These are phyloP conservation scores for Atherinosoma microstoma DNA, from an alignment of 2,797 vertebrate genomes.

Conservation along the genomic window DNA sequence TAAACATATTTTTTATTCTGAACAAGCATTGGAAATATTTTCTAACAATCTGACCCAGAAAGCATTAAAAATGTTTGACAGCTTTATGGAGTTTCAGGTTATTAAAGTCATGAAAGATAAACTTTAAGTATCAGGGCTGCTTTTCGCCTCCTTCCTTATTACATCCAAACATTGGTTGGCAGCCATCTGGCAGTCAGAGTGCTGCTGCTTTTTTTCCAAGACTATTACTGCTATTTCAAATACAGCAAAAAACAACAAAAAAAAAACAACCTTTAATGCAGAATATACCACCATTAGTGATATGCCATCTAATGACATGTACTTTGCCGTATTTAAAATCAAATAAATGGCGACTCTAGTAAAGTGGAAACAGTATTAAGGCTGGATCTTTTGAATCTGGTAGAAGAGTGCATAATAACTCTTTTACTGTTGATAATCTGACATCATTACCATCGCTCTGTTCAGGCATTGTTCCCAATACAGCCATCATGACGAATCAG, in stretches of 20 bases:
- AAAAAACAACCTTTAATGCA: constrained; percentile 13
- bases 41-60: constrained; percentile 7
- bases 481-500: constrained; percentile 58
- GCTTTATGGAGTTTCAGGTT: constrained; percentile 54
- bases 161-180: constrained; percentile 74
- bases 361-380: constrained; percentile 2
- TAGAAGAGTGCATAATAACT: constrained; percentile 30
- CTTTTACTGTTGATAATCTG: constrained; percentile 23
- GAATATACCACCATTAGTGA: constrained; percentile 9
- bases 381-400: constrained; percentile 6
- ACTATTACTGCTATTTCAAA: constrained; percentile 65
- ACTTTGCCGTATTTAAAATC: not conserved
- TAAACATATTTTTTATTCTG: constrained; percentile 21
- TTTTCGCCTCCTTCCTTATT: constrained; percentile 54
- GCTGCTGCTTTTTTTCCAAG: constrained; percentile 66
- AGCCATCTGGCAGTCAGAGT: constrained; percentile 77
- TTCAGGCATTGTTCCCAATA: constrained; percentile 44
- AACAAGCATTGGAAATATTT: constrained; percentile 15
- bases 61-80: constrained; percentile 36
- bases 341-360: not conserved
- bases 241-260: constrained; percentile 41
- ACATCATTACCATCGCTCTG: constrained; percentile 18
- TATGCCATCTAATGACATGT: constrained; percentile 15
- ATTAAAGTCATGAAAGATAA: constrained; percentile 64
- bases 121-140: constrained; percentile 63